Evolutionary conservation across 2,888 invertebrate genomes (phyloP).

Genomic region (Tenodera sinensis): DNA sequence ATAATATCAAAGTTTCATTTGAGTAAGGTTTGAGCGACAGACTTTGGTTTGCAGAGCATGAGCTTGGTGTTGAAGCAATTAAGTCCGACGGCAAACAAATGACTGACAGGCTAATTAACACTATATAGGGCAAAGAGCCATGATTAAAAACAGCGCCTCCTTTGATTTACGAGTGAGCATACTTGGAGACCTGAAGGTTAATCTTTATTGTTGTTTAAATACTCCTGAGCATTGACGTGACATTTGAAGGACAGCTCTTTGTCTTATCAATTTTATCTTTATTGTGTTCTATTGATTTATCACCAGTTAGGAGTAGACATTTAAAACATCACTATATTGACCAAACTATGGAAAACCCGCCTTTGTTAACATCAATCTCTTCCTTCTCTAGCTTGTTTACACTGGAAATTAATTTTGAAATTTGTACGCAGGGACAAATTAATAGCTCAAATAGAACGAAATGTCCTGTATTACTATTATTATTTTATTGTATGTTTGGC

Average conservation of each 20-base stretch:
- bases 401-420: too few relatives aligned
- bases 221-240: not conserved
- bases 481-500: too few relatives aligned
- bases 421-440: too few relatives aligned
- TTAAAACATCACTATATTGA: too few relatives aligned
- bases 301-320: too few relatives aligned
- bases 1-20: not conserved
- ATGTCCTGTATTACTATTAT: too few relatives aligned
- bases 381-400: too few relatives aligned
- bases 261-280: not conserved
- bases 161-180: not conserved
- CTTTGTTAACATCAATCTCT: too few relatives aligned
- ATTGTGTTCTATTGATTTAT: not conserved
- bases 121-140: not conserved
- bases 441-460: too few relatives aligned
- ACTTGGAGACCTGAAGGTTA: not conserved
- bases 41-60: not conserved
- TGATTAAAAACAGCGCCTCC: not conserved
- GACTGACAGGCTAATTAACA: not conserved
- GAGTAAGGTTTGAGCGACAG: not conserved
- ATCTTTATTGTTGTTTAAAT: not conserved
- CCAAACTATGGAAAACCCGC: too few relatives aligned
- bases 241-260: not conserved
- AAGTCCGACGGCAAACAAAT: not conserved
- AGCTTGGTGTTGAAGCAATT: not conserved